phyloP scores from a whole-genome alignment of 2,113 vertebrate genomes.

The Nansenia antarctica region DNA sequence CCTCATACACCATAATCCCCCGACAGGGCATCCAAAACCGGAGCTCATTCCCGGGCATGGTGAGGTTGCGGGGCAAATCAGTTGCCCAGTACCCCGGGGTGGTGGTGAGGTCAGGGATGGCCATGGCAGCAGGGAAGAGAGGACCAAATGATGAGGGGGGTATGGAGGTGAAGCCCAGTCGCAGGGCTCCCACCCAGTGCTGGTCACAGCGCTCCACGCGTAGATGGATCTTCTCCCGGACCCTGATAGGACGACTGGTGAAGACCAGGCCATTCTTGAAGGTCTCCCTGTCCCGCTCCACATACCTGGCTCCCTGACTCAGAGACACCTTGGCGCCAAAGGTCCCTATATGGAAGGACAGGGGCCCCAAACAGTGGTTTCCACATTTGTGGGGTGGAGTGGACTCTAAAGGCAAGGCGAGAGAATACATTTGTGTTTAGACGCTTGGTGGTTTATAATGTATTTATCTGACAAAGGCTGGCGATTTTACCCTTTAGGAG shows the following conservation, averaged over 20 bases:
- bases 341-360: slow-evolving; percentile 58
- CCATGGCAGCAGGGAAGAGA: slow-evolving; percentile 51
- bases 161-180: slow-evolving; percentile 69
- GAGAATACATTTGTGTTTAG: background rate
- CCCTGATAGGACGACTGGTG: slow-evolving; percentile 55
- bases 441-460: background rate
- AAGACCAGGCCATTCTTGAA: slow-evolving; percentile 68
- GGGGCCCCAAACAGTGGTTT: background rate
- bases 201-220: slow-evolving; percentile 43
- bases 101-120: slow-evolving; percentile 58
- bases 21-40: slow-evolving; percentile 62
- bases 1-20: slow-evolving; percentile 43
- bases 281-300: slow-evolving; percentile 30
- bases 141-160: slow-evolving; percentile 36
- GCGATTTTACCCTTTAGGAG: too few species aligned
- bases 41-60: slow-evolving; percentile 35
- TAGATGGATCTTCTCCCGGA: slow-evolving; percentile 57
- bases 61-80: slow-evolving; percentile 31
- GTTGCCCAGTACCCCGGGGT: slow-evolving; percentile 54
- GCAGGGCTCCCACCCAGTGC: slow-evolving; percentile 61
- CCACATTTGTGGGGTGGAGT: background rate
- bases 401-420: background rate
- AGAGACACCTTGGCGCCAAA: slow-evolving; percentile 54
- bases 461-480: too few species aligned
- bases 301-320: slow-evolving; percentile 13